Conservation (phyloP, 2,113 vertebrate genomes). For the Perca schrenkii region DNA sequence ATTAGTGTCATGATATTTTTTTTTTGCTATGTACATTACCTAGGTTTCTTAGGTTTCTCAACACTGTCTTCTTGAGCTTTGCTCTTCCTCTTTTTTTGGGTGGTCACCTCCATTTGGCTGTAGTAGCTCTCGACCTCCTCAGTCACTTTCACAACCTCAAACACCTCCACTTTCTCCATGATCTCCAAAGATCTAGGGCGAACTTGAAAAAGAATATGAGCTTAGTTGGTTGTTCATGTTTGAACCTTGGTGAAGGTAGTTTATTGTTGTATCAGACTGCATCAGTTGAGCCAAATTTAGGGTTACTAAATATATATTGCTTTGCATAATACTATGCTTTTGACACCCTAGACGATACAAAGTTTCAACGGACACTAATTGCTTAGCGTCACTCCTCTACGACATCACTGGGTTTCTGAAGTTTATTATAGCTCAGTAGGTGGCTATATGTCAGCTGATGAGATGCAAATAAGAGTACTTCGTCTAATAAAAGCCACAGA, state of each 20-base stretch:
- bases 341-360: background rate
- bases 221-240: slow-evolving; percentile 1
- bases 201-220: background rate
- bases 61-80: slow-evolving; percentile 85
- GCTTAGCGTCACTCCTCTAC: background rate
- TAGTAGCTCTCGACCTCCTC: slow-evolving; percentile 92
- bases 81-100: slow-evolving; percentile 91
- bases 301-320: background rate
- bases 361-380: background rate
- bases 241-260: background rate
- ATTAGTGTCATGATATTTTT: background rate
- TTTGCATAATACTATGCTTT: background rate
- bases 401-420: background rate
- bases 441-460: background rate
- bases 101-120: slow-evolving; percentile 83
- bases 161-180: slow-evolving; percentile 88
- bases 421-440: background rate
- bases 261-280: background rate
- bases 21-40: slow-evolving; percentile 78
- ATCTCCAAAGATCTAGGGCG: slow-evolving; percentile 18
- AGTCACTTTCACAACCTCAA: slow-evolving; percentile 90
- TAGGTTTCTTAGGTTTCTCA: slow-evolving; percentile 93
- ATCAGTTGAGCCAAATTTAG: background rate
- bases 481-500: background rate
- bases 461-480: background rate